These are phyloP conservation scores for Caenorhabditis inopinata DNA, from an alignment of 1,140 invertebrate species.

Conservation along the genomic window DNA sequence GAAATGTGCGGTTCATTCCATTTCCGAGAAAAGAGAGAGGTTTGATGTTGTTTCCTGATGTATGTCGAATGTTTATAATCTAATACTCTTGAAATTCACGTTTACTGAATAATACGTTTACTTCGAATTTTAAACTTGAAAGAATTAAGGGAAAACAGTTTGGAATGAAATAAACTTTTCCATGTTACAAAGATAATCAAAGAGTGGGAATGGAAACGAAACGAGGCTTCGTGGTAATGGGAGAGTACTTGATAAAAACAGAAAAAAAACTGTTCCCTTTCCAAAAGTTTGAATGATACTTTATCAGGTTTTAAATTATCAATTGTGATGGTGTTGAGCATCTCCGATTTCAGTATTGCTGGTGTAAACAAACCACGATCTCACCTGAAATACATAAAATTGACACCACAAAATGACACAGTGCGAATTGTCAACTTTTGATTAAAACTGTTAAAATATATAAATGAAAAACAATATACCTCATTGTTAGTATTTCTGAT, in stretches of 20 bases:
- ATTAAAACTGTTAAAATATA: neutral
- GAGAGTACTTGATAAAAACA: too few relatives aligned
- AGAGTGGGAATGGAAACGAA: too few relatives aligned
- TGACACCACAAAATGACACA: neutral
- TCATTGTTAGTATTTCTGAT: constrained; percentile 21
- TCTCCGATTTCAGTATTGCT: constrained; percentile 7
- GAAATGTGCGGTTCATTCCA: too few relatives aligned
- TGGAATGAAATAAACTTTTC: neutral
- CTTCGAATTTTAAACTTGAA: neutral
- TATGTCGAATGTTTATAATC: too few relatives aligned
- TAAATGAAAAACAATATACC: neutral
- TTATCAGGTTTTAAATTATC: too few relatives aligned
- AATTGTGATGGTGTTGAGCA: neutral
- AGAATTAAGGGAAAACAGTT: neutral
- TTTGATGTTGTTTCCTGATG: too few relatives aligned
- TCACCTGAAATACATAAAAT: constrained; percentile 8
- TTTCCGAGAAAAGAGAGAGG: too few relatives aligned
- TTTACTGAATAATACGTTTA: neutral
- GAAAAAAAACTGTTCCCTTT: too few relatives aligned
- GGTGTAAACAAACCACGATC: constrained; percentile 28
- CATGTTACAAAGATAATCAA: neutral
- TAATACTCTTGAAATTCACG: too few relatives aligned
- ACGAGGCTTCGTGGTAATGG: too few relatives aligned
- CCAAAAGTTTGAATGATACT: too few relatives aligned
- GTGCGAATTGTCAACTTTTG: neutral